These are phyloP conservation scores for Guaruba guarouba DNA, from an alignment of 2,113 vertebrate species.

Conservation along the genomic window DNA sequence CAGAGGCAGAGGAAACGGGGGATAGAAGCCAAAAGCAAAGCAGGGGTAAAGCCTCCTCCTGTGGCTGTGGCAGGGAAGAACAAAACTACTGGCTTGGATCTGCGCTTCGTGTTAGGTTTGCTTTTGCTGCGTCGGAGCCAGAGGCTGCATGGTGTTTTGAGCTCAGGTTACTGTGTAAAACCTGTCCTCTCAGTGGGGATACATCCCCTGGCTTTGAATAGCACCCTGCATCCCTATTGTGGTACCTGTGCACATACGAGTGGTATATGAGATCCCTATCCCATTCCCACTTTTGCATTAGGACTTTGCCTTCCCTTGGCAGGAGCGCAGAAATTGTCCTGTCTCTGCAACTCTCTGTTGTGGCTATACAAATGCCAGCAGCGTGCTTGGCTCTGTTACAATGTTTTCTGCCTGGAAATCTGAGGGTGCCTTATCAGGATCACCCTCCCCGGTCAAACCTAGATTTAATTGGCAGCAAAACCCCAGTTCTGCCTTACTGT, in stretches of 20 bases:
- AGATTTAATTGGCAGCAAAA: background rate
- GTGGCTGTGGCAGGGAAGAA: background rate
- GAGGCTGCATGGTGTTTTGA: background rate
- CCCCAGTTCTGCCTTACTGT: background rate
- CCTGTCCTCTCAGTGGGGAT: fast-evolving
- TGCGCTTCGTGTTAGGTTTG: background rate
- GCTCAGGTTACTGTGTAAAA: background rate
- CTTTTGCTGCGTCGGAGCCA: background rate
- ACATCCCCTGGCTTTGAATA: background rate
- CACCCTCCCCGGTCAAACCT: background rate
- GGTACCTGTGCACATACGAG: fast-evolving
- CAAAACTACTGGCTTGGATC: background rate
- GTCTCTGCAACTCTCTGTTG: background rate
- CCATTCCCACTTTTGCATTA: background rate
- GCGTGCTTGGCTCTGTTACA: background rate
- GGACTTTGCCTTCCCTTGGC: background rate
- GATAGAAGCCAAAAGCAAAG: background rate
- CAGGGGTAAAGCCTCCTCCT: background rate
- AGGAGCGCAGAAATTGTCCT: background rate
- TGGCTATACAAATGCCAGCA: background rate
- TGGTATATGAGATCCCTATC: background rate
- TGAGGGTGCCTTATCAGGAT: background rate
- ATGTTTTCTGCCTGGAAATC: background rate
- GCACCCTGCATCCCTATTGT: fast-evolving
- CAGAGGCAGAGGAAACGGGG: fast-evolving